These are phyloP conservation scores for Sinosuthora webbiana DNA, from an alignment of 2,113 vertebrate genomes.

Conservation along the genomic window DNA sequence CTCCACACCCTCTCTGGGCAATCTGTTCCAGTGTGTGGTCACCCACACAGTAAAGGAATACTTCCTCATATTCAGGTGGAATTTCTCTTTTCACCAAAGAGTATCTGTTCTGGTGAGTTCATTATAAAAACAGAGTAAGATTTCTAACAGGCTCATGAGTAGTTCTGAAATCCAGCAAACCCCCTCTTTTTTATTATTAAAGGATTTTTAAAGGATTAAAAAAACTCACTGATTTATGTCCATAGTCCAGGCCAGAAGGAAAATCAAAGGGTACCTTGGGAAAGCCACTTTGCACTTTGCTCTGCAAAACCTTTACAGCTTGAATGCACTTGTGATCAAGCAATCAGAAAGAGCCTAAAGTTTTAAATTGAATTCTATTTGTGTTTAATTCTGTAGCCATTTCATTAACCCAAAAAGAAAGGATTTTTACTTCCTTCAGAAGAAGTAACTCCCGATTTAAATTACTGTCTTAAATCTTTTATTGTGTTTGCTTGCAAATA, in stretches of 20 bases:
- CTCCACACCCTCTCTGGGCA: neutral
- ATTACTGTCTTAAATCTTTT: neutral
- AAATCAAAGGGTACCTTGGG: neutral
- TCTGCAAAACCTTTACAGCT: neutral
- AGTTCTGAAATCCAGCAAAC: neutral
- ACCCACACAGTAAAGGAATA: neutral
- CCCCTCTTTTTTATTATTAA: neutral
- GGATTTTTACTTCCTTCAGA: neutral
- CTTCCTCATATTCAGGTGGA: neutral
- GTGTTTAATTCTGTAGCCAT: neutral
- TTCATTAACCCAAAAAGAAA: neutral
- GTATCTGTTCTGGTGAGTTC: neutral
- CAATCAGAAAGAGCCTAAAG: neutral
- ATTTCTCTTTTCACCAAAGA: neutral
- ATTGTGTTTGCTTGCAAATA: neutral
- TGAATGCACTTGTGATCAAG: neutral
- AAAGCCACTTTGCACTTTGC: neutral
- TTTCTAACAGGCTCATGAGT: neutral
- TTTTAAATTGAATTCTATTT: neutral
- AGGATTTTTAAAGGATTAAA: neutral
- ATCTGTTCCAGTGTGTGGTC: fast-evolving
- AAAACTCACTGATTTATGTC: neutral
- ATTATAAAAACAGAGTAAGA: neutral
- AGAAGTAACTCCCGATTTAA: neutral
- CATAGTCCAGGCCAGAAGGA: neutral